These are phyloP conservation scores for Blastobasis adustella DNA, from an alignment of 2,888 invertebrate species.

Conservation along the genomic window DNA sequence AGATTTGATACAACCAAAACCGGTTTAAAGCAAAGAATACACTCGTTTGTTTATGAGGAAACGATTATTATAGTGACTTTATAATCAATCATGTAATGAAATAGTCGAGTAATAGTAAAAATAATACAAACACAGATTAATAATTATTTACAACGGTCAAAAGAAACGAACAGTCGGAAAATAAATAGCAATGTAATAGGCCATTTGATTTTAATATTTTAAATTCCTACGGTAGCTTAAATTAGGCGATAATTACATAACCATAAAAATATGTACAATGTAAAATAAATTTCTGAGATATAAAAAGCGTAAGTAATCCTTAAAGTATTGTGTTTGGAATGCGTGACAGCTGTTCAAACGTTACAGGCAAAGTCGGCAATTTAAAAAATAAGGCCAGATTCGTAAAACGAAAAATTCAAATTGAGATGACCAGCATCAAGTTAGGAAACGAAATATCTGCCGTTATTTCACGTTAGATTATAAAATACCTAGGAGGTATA, in stretches of 20 bases:
- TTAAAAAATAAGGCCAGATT: conserved; percentile 32
- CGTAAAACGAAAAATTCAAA: conserved; percentile 5
- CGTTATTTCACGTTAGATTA: conserved; percentile 24
- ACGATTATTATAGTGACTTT: too few species aligned
- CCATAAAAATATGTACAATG: conserved; percentile 26
- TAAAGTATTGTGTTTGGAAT: conserved; percentile 66
- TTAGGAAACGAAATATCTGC: conserved; percentile 30
- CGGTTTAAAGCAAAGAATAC: conserved; percentile 23
- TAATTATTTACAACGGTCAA: neutral
- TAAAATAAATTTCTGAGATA: conserved; percentile 23
- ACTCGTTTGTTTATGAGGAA: neutral
- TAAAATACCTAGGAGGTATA: conserved; percentile 52
- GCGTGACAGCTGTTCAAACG: conserved; percentile 41
- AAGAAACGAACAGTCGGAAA: conserved; percentile 11
- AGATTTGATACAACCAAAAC: conserved; percentile 27
- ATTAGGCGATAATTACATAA: conserved; percentile 30
- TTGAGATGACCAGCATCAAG: conserved; percentile 55
- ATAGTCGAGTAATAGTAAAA: too few species aligned
- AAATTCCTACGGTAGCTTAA: conserved; percentile 23
- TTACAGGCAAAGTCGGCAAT: conserved; percentile 45
- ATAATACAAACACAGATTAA: too few species aligned
- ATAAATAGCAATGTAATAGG: conserved; percentile 25
- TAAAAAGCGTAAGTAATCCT: conserved; percentile 44
- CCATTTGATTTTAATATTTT: conserved; percentile 29
- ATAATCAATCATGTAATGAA: too few species aligned